A percentile compares a stretch with the other conserved stretches of the same genome.
Evolutionary conservation across 2,888 invertebrate genomes (phyloP).

Genomic region (Catocala nupta): DNA sequence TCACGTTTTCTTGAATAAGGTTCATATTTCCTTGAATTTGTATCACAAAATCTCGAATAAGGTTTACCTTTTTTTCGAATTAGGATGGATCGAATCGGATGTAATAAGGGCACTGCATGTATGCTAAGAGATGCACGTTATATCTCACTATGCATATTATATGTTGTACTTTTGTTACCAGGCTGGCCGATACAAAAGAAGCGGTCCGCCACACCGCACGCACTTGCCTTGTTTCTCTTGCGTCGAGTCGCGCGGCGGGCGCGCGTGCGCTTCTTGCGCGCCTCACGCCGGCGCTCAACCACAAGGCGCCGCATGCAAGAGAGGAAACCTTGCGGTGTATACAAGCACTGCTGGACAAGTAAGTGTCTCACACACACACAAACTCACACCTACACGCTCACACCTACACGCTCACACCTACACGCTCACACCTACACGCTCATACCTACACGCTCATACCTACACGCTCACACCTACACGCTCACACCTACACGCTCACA

Average conservation of each 20-base stretch:
- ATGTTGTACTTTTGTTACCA: slow-evolving; percentile 38
- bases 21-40: no score
- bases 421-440: no score
- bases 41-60: no score
- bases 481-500: not conserved
- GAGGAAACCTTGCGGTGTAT: slow-evolving; percentile 95
- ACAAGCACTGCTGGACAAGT: slow-evolving; percentile 94
- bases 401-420: not conserved
- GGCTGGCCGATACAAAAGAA: slow-evolving; percentile 83
- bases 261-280: slow-evolving; percentile 76
- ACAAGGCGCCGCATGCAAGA: slow-evolving; percentile 97
- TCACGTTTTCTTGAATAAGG: no score
- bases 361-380: slow-evolving; percentile 71
- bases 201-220: slow-evolving; percentile 76
- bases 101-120: no score
- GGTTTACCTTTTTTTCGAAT: no score
- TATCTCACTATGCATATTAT: no score
- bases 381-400: not conserved
- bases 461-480: not conserved
- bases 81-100: no score
- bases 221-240: slow-evolving; percentile 69
- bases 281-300: slow-evolving; percentile 89
- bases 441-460: not conserved
- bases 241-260: slow-evolving; percentile 67
- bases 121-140: no score